phyloP scores from a whole-genome alignment of 1,140 invertebrate species.

The Atopsyche davidsoni region DNA sequence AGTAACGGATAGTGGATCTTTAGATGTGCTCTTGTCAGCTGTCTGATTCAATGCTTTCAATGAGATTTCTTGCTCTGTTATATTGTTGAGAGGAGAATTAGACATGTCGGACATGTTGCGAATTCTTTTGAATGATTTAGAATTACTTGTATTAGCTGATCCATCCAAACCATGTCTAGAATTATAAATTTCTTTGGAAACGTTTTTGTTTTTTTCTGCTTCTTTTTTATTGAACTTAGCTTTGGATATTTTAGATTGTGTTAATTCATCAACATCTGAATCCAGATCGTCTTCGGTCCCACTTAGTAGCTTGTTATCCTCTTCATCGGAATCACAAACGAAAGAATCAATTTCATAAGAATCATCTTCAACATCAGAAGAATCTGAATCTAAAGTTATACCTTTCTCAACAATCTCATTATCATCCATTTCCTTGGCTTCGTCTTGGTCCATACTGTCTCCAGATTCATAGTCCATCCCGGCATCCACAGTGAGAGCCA shows the following conservation, averaged over 20 bases:
- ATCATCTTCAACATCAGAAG: conserved; percentile 10
- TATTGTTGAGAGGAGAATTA: no score
- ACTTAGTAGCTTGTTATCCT: conserved; percentile 1
- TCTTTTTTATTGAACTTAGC: background rate
- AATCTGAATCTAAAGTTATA: conserved; percentile 18
- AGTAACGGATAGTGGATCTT: no score
- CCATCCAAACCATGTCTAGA: no score
- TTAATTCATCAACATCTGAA: conserved; percentile 1
- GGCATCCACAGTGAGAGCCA: no score
- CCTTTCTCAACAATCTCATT: conserved; percentile 25
- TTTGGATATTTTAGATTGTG: background rate
- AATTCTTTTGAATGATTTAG: no score
- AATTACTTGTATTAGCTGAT: no score
- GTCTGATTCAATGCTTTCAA: no score
- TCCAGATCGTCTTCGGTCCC: background rate
- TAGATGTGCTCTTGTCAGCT: no score
- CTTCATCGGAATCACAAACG: conserved; percentile 18
- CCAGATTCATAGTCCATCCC: conserved; percentile 25
- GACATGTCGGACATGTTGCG: no score
- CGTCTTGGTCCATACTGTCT: conserved; percentile 15
- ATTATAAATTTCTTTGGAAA: background rate
- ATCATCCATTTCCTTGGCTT: conserved; percentile 18
- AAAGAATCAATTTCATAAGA: conserved; percentile 28
- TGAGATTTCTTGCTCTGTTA: no score
- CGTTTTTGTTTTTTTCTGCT: background rate